These are phyloP conservation scores for Drymonia ruficornis DNA, from an alignment of 2,888 invertebrate genomes.

Conservation along the genomic window DNA sequence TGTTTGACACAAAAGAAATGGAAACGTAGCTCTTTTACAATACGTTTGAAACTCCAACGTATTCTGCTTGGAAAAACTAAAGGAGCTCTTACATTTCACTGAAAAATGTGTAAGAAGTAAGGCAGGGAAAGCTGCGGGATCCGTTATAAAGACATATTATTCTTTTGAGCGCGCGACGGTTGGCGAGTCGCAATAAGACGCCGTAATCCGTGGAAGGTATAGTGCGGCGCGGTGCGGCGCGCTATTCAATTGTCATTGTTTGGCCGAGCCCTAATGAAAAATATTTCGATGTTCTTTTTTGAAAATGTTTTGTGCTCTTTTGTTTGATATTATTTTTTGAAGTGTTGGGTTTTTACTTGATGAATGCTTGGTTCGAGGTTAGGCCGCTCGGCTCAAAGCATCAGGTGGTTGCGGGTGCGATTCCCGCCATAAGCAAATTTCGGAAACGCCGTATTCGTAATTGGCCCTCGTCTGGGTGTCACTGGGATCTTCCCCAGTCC, in stretches of 20 bases:
- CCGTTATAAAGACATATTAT: slow-evolving; percentile 84
- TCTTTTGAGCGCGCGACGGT: slow-evolving; percentile 78
- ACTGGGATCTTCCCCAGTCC: too few species aligned
- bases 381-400: too few species aligned
- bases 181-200: slow-evolving; percentile 70
- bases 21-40: slow-evolving; percentile 17
- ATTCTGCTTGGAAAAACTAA: slow-evolving; percentile 49
- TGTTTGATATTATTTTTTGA: slow-evolving; percentile 19
- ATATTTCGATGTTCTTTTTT: slow-evolving; percentile 73
- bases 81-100: slow-evolving; percentile 78
- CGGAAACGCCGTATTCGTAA: too few species aligned
- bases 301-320: slow-evolving; percentile 53
- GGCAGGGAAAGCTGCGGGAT: slow-evolving; percentile 77
- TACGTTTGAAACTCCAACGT: slow-evolving; percentile 43
- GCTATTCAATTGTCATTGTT: slow-evolving; percentile 77
- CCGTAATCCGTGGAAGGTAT: slow-evolving; percentile 77
- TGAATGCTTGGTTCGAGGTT: too few species aligned
- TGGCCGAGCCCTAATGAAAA: slow-evolving; percentile 74
- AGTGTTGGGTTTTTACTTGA: slow-evolving; percentile 22
- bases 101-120: slow-evolving; percentile 80
- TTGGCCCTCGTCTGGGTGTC: too few species aligned
- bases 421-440: too few species aligned
- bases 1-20: slow-evolving; percentile 25
- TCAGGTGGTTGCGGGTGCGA: too few species aligned
- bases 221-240: slow-evolving; percentile 47